phyloP scores from a whole-genome alignment of 2,797 vertebrate species.

The Morelia viridis region DNA sequence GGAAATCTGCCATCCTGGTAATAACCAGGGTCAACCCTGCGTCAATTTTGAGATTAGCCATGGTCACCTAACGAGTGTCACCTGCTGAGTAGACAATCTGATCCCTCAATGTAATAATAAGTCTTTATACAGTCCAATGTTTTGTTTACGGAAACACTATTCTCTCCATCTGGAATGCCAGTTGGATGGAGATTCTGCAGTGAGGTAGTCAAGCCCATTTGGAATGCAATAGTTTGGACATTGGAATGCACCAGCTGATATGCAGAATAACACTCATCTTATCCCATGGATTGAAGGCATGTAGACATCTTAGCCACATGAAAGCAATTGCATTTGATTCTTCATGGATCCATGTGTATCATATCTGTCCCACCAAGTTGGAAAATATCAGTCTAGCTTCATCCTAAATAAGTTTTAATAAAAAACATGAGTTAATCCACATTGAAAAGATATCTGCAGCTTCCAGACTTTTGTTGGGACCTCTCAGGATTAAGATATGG shows the following conservation, averaged over 20 bases:
- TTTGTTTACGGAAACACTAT: not conserved
- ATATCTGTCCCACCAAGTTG: not conserved
- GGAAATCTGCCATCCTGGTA: not conserved
- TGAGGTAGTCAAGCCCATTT: not conserved
- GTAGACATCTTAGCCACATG: not conserved
- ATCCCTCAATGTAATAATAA: not conserved
- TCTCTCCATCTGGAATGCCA: not conserved
- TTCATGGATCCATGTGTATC: not conserved
- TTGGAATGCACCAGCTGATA: not conserved
- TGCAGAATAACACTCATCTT: not conserved
- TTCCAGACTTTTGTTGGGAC: not conserved
- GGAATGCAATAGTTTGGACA: not conserved
- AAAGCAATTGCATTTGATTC: not conserved
- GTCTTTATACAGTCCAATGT: not conserved
- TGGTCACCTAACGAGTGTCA: not conserved
- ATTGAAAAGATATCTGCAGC: not conserved
- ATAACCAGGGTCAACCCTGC: not conserved
- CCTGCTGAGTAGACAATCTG: not conserved
- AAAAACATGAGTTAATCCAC: not conserved
- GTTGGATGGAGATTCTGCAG: not conserved
- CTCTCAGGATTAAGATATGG: not conserved
- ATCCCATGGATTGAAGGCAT: not conserved
- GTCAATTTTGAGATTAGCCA: not conserved
- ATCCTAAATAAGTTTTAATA: not conserved
- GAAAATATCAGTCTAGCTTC: not conserved